Evolutionary conservation across 2,888 invertebrate genomes (phyloP), one percentile per base, ranked within the genome.

Genomic region (Germaria angustata): DNA sequence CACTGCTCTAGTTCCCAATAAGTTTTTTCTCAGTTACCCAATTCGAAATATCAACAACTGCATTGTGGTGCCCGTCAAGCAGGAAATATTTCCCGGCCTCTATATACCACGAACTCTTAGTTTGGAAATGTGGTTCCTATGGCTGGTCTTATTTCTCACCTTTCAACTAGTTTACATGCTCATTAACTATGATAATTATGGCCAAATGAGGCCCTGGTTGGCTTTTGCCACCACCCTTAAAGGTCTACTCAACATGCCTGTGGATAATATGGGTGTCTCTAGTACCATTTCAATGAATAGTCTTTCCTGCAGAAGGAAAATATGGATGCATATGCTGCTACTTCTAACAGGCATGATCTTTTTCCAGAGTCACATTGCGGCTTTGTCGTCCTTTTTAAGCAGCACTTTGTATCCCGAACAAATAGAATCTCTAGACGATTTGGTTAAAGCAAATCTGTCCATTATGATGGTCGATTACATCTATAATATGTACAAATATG

Each of bases 31-130:
- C 36, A 86, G 85, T 44, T 86, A 85, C 80, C 86, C 86, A 11
- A 85, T 86, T 9, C 77, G 84, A 17, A 84, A 85, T 69, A 86
- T 84, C 17, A 86, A 86, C 59, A 72, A 79, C 3, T 86, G 86
- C 61, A 53, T 86, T 9, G 80, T 86, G 9, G 76, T 85, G 41
- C 86, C 86, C 2, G 84, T 86, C 11, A 75, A 80, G 17, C 84
- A 84, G 51, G 85, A 86, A 77, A 83, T 86, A 44, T 76, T 78
- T 76, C 83, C 68, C 9, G 81, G 76, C 32, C 77, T 72, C 66
- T 86, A 86, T 72, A 79, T 86, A 53, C 63, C 83, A 7, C 63
- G 72, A 13, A 84, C 84, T 34, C 82, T 86, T 13, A 84, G 65
- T 66, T n/a, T 17, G 2, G 13, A 32, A n/a, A 84, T 84, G 72